These are phyloP conservation scores for Antigone vipio DNA, from an alignment of 2,113 vertebrate species.

Conservation along the genomic window DNA sequence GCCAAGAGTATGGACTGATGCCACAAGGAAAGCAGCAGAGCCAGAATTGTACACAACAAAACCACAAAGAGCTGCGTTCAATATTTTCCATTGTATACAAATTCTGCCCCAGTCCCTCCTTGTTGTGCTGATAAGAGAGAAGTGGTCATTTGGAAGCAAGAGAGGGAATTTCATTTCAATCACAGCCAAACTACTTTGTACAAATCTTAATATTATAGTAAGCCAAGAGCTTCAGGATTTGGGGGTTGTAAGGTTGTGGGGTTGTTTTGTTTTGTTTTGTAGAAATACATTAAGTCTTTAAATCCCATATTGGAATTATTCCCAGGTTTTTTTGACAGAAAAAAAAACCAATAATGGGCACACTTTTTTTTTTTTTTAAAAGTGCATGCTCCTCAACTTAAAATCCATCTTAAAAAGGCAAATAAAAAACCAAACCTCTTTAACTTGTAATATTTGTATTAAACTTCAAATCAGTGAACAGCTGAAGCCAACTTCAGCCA, in stretches of 20 bases:
- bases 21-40: neutral
- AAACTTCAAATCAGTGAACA: neutral
- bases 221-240: neutral
- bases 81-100: neutral
- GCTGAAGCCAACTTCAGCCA: neutral
- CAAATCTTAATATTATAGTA: neutral
- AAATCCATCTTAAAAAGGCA: neutral
- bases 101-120: neutral
- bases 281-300: neutral
- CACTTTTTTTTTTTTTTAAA: neutral
- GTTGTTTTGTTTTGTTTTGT: neutral
- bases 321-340: neutral
- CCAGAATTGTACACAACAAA: fast-evolving
- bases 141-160: neutral
- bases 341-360: neutral
- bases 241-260: neutral
- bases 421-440: neutral
- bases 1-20: neutral
- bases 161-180: neutral
- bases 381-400: neutral
- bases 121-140: neutral
- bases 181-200: neutral
- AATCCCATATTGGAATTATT: neutral
- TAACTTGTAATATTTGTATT: neutral
- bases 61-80: neutral